phyloP scores from a whole-genome alignment of 2,888 invertebrate genomes.

The Deilephila elpenor region DNA sequence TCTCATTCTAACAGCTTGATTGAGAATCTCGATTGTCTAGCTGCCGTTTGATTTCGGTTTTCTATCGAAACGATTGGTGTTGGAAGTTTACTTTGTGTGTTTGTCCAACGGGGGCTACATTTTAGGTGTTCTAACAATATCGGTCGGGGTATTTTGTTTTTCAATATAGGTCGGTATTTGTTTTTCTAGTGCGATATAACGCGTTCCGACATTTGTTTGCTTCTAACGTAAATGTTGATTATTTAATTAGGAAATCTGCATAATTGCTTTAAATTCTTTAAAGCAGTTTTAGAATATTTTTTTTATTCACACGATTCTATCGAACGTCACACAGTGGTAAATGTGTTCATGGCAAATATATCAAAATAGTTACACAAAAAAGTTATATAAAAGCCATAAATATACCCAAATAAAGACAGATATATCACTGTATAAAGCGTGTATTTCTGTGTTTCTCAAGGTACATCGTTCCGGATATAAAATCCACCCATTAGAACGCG shows the following conservation, averaged over 20 bases:
- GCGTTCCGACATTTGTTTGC: background rate
- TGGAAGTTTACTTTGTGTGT: slow-evolving; percentile 56
- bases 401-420: slow-evolving; percentile 12
- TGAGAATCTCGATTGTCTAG: slow-evolving; percentile 71
- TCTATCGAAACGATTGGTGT: slow-evolving; percentile 70
- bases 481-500: slow-evolving; percentile 69
- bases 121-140: slow-evolving; percentile 19
- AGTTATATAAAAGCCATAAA: too few relatives aligned
- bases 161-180: background rate
- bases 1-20: slow-evolving; percentile 63
- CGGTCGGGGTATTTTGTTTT: background rate
- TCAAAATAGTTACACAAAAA: too few relatives aligned
- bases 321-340: too few relatives aligned
- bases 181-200: background rate
- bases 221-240: background rate
- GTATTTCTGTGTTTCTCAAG: background rate
- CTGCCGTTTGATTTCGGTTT: slow-evolving; percentile 67
- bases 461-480: slow-evolving; percentile 29
- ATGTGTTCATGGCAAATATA: too few relatives aligned
- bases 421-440: background rate
- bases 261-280: background rate
- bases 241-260: slow-evolving; percentile 6
- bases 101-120: slow-evolving; percentile 52
- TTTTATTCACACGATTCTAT: too few relatives aligned
- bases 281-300: background rate